Evolutionary conservation across 2,888 invertebrate species (phyloP).

Genomic region (Drosophila pullipes): DNA sequence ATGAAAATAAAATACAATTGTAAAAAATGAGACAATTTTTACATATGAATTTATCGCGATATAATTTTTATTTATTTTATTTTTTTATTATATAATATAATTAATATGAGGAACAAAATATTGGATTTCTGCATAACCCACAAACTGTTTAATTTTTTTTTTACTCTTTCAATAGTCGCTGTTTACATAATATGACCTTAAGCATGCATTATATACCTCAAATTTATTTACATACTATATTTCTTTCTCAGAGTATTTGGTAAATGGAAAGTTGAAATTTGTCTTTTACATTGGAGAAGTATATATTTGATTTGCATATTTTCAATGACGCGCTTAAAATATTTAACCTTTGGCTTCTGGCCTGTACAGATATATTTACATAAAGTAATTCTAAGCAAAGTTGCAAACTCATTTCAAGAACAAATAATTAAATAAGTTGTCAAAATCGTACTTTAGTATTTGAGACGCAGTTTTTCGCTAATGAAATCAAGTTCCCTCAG

Average conservation of each 20-base stretch:
- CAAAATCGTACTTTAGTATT: not conserved
- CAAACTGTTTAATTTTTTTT: not conserved
- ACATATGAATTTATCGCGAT: not conserved
- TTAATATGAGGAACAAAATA: not conserved
- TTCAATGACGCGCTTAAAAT: not conserved
- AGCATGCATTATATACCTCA: not conserved
- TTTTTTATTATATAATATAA: not conserved
- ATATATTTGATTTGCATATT: not conserved
- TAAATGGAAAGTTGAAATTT: not conserved
- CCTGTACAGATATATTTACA: not conserved
- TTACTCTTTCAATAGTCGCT: not conserved
- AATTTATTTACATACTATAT: not conserved
- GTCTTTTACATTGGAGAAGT: not conserved
- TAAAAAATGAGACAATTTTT: not conserved
- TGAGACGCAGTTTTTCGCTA: not conserved
- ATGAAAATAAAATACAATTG: not conserved
- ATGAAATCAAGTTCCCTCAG: not conserved
- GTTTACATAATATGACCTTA: not conserved
- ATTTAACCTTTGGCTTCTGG: not conserved
- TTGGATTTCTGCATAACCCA: not conserved
- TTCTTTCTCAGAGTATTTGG: not conserved
- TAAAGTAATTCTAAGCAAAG: not conserved
- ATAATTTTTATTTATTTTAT: not conserved
- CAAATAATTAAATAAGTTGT: not conserved
- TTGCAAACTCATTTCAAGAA: not conserved